A percentile compares a stretch with the other conserved stretches of the same genome.
These are phyloP conservation scores for Ceriagrion tenellum DNA, from an alignment of 2,888 invertebrate species.

Conservation along the genomic window DNA sequence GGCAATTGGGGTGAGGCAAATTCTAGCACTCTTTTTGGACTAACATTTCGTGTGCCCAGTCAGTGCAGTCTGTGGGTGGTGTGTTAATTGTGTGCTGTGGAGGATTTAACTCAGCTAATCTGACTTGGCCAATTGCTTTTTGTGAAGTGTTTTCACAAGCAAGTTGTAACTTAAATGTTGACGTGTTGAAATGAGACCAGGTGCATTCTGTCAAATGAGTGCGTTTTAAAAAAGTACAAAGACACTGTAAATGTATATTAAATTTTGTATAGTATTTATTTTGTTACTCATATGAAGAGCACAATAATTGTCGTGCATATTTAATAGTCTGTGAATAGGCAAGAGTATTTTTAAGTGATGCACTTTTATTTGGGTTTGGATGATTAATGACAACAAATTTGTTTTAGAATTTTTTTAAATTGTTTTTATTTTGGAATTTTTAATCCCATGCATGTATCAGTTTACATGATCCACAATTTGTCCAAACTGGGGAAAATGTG, in stretches of 20 bases:
- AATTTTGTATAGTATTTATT: conserved; percentile 32
- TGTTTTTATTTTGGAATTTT: not conserved
- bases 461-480: not conserved
- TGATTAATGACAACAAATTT: not conserved
- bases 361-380: not conserved
- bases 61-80: not conserved
- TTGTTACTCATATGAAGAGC: not conserved
- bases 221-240: not conserved
- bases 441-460: not conserved
- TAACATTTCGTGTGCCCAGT: not conserved
- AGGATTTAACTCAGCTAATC: not conserved
- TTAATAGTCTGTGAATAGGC: not conserved
- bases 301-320: not conserved
- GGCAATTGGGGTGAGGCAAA: not conserved
- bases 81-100: not conserved
- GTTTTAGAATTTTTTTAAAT: not conserved
- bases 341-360: not conserved
- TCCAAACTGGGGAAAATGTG: not conserved
- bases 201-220: not conserved
- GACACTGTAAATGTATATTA: not conserved
- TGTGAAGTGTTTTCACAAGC: conserved; percentile 14
- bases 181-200: not conserved
- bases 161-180: not conserved
- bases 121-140: not conserved
- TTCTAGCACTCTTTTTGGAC: not conserved